Base-by-base conservation (phyloP, 1,140 invertebrate species). In the Hylyphantes graminicola region DNA sequence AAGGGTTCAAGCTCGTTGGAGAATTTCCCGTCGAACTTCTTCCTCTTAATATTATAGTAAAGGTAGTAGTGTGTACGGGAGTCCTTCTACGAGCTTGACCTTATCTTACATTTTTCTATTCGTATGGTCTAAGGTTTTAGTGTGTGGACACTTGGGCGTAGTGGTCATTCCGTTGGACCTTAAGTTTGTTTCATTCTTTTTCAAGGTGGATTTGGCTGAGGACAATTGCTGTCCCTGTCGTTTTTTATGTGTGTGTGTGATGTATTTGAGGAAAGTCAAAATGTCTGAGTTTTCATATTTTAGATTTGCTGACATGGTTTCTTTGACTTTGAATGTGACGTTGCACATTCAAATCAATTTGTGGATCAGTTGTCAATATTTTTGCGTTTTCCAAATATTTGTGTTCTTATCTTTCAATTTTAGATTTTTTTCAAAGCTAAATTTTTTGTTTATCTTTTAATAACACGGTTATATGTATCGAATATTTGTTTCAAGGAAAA, bases 201-300 rank as follows among this genome's bases (percentile, higher is more conserved):
- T 57, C 53, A 21, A 11, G 48, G 50, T 21, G 8, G 72, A 21
- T 74, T 48, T 21, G n/a, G 21, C 13, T 19, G 64, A 13, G 19
- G 35, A 67, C 51, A 19, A 15, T 70, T 68, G 51, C 53, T 70
- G 50, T 70, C 68, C 68, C 15, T 54, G 2, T 15, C n/a, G 53
- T 15, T 51, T 10, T 15, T 51, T 68, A 0, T 35, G 19, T 53
- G 68, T n/a, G n/a, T 11, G 19, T 11, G 12, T 54, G 51, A 51
- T 70, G 68, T 70, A 53, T 51, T 70, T 70, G n/a, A 9, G 9
- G 54, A 51, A 70, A 70, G 68, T 70, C 68, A 70, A 70, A 68
- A 70, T 53, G 7, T 51, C 15, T 53, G 57, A 17, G 57, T 61
- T 17, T 1, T 61, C 12, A 61, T 2, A 61, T 61, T 61, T 61